A percentile compares a stretch with the other conserved stretches of the same genome.
Evolutionary conservation across 2,888 invertebrate genomes (phyloP).

Genomic region (Stomorhina lunata): DNA sequence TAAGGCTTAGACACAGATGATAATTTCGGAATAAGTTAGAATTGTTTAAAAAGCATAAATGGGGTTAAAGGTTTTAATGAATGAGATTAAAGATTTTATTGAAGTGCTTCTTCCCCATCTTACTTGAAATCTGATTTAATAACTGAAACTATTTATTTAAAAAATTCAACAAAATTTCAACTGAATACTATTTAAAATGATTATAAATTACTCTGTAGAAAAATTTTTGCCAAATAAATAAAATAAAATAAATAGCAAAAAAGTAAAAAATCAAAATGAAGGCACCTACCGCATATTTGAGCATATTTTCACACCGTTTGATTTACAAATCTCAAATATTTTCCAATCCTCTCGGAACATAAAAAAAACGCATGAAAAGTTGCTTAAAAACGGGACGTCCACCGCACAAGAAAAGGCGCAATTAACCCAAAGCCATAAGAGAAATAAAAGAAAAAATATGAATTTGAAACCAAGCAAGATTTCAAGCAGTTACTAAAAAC

Average conservation of each 20-base stretch:
- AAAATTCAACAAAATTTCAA: too few relatives aligned
- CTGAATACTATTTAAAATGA: constrained; percentile 49
- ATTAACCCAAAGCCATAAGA: constrained; percentile 58
- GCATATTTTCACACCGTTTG: constrained; percentile 51
- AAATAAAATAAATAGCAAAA: constrained; percentile 17
- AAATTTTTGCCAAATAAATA: constrained; percentile 4
- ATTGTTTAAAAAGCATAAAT: too few relatives aligned
- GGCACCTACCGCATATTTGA: constrained; percentile 56
- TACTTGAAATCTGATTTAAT: too few relatives aligned
- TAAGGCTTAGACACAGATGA: too few relatives aligned
- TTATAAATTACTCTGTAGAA: constrained; percentile 44
- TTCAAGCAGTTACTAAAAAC: constrained; percentile 24
- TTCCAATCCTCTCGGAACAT: neutral
- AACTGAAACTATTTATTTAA: too few relatives aligned
- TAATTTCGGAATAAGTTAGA: too few relatives aligned
- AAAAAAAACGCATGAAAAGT: constrained; percentile 38
- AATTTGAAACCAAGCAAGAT: constrained; percentile 24
- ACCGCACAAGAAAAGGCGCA: constrained; percentile 56
- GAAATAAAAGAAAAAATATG: neutral
- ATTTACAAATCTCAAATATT: constrained; percentile 14
- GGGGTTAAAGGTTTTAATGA: too few relatives aligned
- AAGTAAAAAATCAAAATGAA: neutral
- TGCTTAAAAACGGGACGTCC: constrained; percentile 23
- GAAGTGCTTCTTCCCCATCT: too few relatives aligned
- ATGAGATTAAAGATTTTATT: too few relatives aligned